Percentiles rank a stretch among this genome's conserved stretches.
Conservation (phyloP, 1,140 invertebrate genomes). For the Drosophila funebris region DNA sequence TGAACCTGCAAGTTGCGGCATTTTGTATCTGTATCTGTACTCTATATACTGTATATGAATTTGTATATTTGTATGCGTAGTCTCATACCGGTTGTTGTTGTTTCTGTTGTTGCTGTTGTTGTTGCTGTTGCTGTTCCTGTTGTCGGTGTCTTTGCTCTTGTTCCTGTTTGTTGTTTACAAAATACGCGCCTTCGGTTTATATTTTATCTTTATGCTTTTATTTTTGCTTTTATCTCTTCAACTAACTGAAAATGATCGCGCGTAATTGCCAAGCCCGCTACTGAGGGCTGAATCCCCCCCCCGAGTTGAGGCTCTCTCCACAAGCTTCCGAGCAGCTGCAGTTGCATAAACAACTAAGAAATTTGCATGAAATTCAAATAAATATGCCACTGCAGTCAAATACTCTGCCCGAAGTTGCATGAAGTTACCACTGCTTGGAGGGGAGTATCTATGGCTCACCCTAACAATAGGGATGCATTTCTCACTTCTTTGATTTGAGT, state of each 20-base stretch:
- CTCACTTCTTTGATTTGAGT: not conserved
- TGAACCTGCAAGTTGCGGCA: constrained; percentile 71
- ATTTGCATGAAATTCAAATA: constrained; percentile 82
- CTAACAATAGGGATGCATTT: not conserved
- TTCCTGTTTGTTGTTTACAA: constrained; percentile 74
- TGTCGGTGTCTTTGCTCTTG: constrained; percentile 37
- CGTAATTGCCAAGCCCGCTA: constrained; percentile 9
- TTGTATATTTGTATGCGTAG: constrained; percentile 12
- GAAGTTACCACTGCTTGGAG: not conserved
- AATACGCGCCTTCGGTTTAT: constrained; percentile 55
- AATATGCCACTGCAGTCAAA: constrained; percentile 74
- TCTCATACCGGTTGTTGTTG: constrained; percentile 52
- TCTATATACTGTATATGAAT: constrained; percentile 8
- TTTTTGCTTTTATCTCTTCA: constrained; percentile 12
- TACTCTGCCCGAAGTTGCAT: constrained; percentile 29
- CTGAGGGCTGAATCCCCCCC: not conserved
- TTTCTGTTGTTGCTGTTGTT: constrained; percentile 17
- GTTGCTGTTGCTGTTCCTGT: not conserved
- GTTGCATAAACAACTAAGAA: constrained; percentile 44
- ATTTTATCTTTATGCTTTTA: constrained; percentile 24
- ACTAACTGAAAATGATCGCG: constrained; percentile 54
- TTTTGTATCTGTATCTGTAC: constrained; percentile 60
- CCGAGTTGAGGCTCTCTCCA: not conserved
- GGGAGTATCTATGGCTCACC: not conserved
- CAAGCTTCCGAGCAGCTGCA: constrained; percentile 27